These are phyloP conservation scores for Montipora foliosa DNA, from an alignment of 64 coral and sea anemone genomes.

Conservation along the genomic window DNA sequence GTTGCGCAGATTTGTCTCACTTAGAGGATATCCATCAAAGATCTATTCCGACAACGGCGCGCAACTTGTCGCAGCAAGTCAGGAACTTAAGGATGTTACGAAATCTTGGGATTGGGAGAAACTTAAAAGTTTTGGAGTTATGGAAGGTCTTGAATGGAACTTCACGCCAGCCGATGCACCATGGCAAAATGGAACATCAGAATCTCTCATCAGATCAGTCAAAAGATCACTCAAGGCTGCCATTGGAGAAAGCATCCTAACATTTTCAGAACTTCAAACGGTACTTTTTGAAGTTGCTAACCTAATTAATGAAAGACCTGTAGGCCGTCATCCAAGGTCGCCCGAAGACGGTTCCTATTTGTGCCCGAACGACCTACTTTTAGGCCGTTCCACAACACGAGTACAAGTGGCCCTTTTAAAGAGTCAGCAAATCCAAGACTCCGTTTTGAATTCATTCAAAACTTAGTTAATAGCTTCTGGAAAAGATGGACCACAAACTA, in stretches of 20 bases:
- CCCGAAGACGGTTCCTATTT: background rate
- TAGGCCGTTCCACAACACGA: background rate
- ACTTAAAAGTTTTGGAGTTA: background rate
- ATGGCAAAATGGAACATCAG: constrained; percentile 13
- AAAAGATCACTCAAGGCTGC: background rate
- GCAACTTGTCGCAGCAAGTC: background rate
- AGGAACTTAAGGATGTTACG: background rate
- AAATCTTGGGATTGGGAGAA: constrained; percentile 4
- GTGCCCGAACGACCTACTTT: background rate
- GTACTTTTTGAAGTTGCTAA: no score
- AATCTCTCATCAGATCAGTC: background rate
- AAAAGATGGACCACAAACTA: background rate
- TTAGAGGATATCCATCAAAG: constrained; percentile 17
- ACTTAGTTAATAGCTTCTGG: constrained; percentile 11
- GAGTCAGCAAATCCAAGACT: background rate
- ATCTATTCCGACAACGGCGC: constrained; percentile 11
- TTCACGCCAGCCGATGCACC: constrained; percentile 19
- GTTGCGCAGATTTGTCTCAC: constrained; percentile 13
- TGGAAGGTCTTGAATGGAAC: background rate
- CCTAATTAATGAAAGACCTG: background rate
- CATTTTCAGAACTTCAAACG: background rate
- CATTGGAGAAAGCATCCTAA: background rate
- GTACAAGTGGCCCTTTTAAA: constrained; percentile 20
- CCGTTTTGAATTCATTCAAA: constrained; percentile 24
- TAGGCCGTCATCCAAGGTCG: background rate